A percentile compares a stretch with the other conserved stretches of the same genome.
Evolutionary conservation across 2,888 invertebrate genomes (phyloP).

Genomic region (Deilephila elpenor): DNA sequence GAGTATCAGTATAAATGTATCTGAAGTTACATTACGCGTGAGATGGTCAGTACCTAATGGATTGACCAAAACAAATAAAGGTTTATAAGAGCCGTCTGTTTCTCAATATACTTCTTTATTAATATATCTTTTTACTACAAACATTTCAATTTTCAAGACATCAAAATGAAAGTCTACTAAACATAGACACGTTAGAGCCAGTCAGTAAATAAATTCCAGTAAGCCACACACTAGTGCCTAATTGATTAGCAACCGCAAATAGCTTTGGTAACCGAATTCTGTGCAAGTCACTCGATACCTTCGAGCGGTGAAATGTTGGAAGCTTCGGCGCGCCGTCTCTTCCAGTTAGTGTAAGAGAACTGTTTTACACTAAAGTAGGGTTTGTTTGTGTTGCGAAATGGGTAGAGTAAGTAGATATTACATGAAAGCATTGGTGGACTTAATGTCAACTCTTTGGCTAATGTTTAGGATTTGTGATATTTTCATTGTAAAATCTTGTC

Average conservation of each 20-base stretch:
- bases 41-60: too few species aligned
- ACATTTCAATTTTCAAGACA: background rate
- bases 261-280: conserved; percentile 20
- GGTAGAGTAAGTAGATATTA: background rate
- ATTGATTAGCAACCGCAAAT: conserved; percentile 26
- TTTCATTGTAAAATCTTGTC: too few species aligned
- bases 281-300: conserved; percentile 26
- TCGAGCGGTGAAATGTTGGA: conserved; percentile 15
- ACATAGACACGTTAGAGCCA: background rate
- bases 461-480: too few species aligned
- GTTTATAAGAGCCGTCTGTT: too few species aligned
- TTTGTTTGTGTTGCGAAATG: background rate
- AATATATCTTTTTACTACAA: too few species aligned
- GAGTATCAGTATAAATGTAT: too few species aligned
- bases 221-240: conserved; percentile 5
- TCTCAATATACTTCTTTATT: too few species aligned
- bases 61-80: too few species aligned
- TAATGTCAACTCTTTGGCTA: too few species aligned
- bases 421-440: background rate
- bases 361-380: background rate
- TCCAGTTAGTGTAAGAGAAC: conserved; percentile 14
- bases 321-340: conserved; percentile 19
- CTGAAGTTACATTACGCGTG: too few species aligned
- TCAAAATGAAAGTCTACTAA: background rate
- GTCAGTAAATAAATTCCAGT: conserved; percentile 8